These are phyloP conservation scores for Gastrophryne carolinensis DNA, from an alignment of 2,797 vertebrate genomes.

Conservation along the genomic window DNA sequence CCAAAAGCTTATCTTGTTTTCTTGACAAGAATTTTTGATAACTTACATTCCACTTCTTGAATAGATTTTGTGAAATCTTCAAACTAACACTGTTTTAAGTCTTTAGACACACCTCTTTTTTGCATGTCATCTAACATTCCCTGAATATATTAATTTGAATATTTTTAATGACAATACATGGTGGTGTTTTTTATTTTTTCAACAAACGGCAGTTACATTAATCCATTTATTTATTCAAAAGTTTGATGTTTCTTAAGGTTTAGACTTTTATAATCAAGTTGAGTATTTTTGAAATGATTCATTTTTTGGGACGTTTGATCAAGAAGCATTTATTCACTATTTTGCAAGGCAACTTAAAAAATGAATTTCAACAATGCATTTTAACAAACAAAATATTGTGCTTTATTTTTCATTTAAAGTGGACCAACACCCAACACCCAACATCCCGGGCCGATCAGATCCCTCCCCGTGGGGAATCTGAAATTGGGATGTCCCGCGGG, in stretches of 20 bases:
- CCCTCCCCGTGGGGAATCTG: no score
- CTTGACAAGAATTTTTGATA: slow-evolving; percentile 86
- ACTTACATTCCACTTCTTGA: slow-evolving; percentile 94
- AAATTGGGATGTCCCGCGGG: no score
- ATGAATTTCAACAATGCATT: not conserved
- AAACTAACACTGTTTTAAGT: slow-evolving; percentile 82
- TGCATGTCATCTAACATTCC: slow-evolving; percentile 88
- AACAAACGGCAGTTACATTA: slow-evolving; percentile 54
- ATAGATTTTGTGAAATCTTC: slow-evolving; percentile 72
- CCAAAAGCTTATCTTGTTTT: slow-evolving; percentile 70
- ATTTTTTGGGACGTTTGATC: not conserved
- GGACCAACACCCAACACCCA: no score
- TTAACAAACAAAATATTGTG: no score
- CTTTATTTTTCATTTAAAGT: no score
- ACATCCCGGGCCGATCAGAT: no score
- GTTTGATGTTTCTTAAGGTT: slow-evolving; percentile 78
- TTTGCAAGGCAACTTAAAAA: not conserved
- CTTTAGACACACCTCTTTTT: slow-evolving; percentile 80
- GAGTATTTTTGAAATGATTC: not conserved
- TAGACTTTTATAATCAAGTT: slow-evolving; percentile 39
- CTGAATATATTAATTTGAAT: slow-evolving; percentile 61
- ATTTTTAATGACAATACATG: slow-evolving; percentile 63
- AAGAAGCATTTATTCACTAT: not conserved
- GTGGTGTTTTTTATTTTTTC: slow-evolving; percentile 56
- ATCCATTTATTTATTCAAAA: slow-evolving; percentile 59